Base-by-base conservation (phyloP, 2,888 invertebrate genomes). In the Boloria euphrosyne region DNA sequence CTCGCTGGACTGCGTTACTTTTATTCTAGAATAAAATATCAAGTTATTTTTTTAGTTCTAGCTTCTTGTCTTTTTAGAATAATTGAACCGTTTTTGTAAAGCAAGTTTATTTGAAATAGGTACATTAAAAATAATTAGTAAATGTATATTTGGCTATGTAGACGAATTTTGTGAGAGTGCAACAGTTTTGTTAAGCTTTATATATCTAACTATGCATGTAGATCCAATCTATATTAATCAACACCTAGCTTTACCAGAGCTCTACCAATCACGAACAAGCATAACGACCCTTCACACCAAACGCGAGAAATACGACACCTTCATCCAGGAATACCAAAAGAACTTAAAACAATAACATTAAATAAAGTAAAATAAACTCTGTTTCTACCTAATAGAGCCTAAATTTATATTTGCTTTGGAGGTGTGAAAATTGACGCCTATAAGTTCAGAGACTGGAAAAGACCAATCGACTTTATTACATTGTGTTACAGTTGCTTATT, bases 401-500 rank as follows among this genome's bases (percentile, higher is more conserved):
- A 75, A 52, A 74, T 70, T 83, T 0, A 3, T 27, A 57, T 76
- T 74, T 2, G 5, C 1, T 0, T 16, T 16, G 54, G 61, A 90
- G 90, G 91, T 91, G 91, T 91, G 91, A 91, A 90, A 90, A 87
- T 87, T 91, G 81, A 91, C 91, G 90, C 90, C 88, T 89, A 78
- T 85, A 80, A 76, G 69, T 71, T 65, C 51, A 64, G 46, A 66
- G 62, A 62, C 50, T 68, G 46, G 50, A 50, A 27, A 54, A 59
- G 53, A n/a, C 43, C 64, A 69, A 74, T 74, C 66, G 64, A 75
- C 82, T 77, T 71, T 85, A 79, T 46, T 0, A 0, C 44, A 10
- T 54, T 0, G 16, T 0, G 0, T 57, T 78, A 85, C 74, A 71
- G 77, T 75, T 65, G 46, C 73, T 57, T 67, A 67, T 76, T 6